These are phyloP conservation scores for Ectropis crepuscularia DNA, from an alignment of 2,888 invertebrate genomes.

Conservation along the genomic window DNA sequence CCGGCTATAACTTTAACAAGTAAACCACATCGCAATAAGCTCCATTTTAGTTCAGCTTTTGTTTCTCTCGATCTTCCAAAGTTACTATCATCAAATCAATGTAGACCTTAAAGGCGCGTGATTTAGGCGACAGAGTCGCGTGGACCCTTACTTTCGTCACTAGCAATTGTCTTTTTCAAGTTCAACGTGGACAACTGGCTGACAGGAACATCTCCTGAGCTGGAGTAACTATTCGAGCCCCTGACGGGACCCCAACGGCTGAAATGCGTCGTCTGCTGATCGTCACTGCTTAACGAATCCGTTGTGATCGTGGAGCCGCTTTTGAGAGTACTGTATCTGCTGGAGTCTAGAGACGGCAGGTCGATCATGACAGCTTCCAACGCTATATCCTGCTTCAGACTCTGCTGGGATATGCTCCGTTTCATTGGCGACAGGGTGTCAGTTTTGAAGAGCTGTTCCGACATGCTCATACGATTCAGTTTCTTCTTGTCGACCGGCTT, in stretches of 20 bases:
- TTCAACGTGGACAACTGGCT: conserved; percentile 75
- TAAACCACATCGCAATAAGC: no score
- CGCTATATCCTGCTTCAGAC: conserved; percentile 70
- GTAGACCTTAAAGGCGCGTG: not conserved
- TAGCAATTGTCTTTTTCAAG: conserved; percentile 55
- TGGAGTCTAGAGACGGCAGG: conserved; percentile 59
- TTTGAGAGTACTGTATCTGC: conserved; percentile 58
- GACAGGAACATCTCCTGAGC: conserved; percentile 61
- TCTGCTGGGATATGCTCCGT: conserved; percentile 72
- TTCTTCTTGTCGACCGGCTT: conserved; percentile 58
- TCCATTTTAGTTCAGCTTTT: no score
- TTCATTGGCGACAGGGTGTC: conserved; percentile 51
- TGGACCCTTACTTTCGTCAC: conserved; percentile 51
- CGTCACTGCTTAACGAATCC: conserved; percentile 49
- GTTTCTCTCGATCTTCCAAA: not conserved
- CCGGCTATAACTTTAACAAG: no score
- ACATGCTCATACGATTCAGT: conserved; percentile 66
- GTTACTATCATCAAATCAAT: not conserved
- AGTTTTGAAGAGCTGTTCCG: conserved; percentile 61
- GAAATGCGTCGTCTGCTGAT: conserved; percentile 53
- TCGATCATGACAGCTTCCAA: conserved; percentile 77
- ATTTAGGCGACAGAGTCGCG: conserved; percentile 64
- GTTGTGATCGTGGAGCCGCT: conserved; percentile 57
- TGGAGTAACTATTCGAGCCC: conserved; percentile 80
- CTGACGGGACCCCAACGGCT: conserved; percentile 81